These are phyloP conservation scores for Tipula vernalis DNA, from an alignment of 2,888 invertebrate genomes.

Conservation along the genomic window DNA sequence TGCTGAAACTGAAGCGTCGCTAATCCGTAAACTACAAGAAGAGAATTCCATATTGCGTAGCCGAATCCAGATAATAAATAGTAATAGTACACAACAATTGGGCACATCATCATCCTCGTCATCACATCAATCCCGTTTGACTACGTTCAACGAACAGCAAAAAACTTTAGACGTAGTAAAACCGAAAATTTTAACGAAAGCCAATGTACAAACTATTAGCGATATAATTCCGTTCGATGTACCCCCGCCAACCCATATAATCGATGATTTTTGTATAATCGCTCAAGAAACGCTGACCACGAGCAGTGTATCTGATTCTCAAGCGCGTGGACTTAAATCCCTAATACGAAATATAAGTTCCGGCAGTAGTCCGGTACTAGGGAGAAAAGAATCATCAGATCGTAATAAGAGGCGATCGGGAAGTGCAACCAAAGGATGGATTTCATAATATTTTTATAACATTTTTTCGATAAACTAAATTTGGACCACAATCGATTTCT, in stretches of 20 bases:
- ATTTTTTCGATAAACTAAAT: not conserved
- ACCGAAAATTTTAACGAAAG: slow-evolving; percentile 15
- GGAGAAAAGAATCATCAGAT: slow-evolving; percentile 43
- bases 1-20: slow-evolving; percentile 73
- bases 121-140: slow-evolving; percentile 15
- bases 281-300: slow-evolving; percentile 53
- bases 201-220: slow-evolving; percentile 40
- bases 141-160: slow-evolving; percentile 15
- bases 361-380: slow-evolving; percentile 66
- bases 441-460: not conserved
- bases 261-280: slow-evolving; percentile 85
- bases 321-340: slow-evolving; percentile 64
- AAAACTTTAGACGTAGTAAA: slow-evolving; percentile 24
- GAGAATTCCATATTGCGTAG: slow-evolving; percentile 62
- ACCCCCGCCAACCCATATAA: slow-evolving; percentile 62
- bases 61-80: slow-evolving; percentile 32
- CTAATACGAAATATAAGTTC: slow-evolving; percentile 71
- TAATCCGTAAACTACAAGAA: slow-evolving; percentile 69
- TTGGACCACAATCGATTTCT: not conserved
- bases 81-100: not conserved
- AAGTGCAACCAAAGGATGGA: slow-evolving; percentile 20
- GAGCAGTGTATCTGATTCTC: slow-evolving; percentile 36
- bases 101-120: slow-evolving; percentile 9
- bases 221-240: slow-evolving; percentile 52
- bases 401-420: slow-evolving; percentile 32